Conservation (phyloP, 2,113 vertebrate genomes). For the Eurystomus gularis region DNA sequence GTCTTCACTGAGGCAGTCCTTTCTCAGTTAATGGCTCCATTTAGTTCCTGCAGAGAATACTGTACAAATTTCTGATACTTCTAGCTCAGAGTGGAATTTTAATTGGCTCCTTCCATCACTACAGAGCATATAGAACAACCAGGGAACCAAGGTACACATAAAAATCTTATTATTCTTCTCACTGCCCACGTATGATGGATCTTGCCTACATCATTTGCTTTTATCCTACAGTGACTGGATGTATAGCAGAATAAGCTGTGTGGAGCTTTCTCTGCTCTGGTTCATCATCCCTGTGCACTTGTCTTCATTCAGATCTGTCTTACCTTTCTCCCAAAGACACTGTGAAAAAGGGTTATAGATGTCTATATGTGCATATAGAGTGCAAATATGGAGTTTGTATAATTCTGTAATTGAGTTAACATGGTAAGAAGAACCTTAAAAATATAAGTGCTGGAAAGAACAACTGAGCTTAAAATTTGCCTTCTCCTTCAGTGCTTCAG, state of each 20-base stretch:
- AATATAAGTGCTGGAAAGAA: not conserved
- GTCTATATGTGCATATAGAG: not conserved
- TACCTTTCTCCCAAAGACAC: not conserved
- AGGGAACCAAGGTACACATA: not conserved
- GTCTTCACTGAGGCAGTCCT: not conserved
- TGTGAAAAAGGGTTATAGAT: not conserved
- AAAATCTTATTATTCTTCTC: not conserved
- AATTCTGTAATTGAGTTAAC: not conserved
- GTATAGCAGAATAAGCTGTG: not conserved
- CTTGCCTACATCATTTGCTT: not conserved
- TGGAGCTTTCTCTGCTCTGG: not conserved
- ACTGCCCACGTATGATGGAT: not conserved
- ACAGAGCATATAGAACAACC: not conserved
- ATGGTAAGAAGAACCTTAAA: not conserved
- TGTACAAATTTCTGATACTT: not conserved
- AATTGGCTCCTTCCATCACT: conserved; percentile 15
- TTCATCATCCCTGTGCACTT: not conserved
- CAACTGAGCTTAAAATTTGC: not conserved
- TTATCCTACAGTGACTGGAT: not conserved
- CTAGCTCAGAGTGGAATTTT: not conserved
- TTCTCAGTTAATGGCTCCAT: not conserved
- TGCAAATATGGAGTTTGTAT: not conserved
- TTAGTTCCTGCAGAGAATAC: conserved; percentile 9
- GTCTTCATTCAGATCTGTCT: not conserved
- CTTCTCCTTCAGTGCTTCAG: not conserved